phyloP scores from a whole-genome alignment of 1,140 invertebrate genomes.

The Cephus cinctus region DNA sequence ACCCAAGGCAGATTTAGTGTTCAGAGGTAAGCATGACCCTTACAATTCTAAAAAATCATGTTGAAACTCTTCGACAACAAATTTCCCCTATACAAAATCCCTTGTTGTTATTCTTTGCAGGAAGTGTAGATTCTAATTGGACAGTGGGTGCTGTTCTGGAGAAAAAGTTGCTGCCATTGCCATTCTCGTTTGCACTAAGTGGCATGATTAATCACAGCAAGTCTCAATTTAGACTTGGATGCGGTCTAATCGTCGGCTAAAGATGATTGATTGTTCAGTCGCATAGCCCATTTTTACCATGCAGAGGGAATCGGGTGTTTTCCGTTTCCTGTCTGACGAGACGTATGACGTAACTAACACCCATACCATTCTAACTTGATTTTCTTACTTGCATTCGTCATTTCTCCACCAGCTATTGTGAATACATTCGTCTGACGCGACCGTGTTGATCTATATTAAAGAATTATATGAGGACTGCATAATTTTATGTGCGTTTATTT shows the following conservation, averaged over 20 bases:
- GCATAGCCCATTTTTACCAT: conserved; percentile 7
- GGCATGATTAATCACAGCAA: conserved; percentile 91
- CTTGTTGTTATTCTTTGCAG: conserved; percentile 54
- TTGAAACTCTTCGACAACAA: conserved; percentile 2
- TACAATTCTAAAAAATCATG: too few relatives aligned
- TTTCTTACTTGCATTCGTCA: conserved; percentile 11
- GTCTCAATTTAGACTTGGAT: conserved; percentile 83
- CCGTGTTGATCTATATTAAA: conserved; percentile 30
- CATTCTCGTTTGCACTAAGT: conserved; percentile 91
- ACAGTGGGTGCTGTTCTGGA: conserved; percentile 91
- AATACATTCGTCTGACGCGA: conserved; percentile 15
- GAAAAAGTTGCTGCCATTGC: conserved; percentile 88
- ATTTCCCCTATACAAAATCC: background rate
- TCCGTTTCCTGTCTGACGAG: conserved; percentile 3
- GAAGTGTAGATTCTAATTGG: conserved; percentile 94
- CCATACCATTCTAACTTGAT: conserved; percentile 8
- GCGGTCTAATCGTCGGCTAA: conserved; percentile 85
- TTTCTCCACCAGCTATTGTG: conserved; percentile 11
- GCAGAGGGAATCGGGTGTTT: conserved; percentile 12
- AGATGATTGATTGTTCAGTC: conserved; percentile 10
- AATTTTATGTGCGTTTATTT: too few relatives aligned
- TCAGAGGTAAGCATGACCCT: conserved; percentile 73
- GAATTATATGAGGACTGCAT: conserved; percentile 12
- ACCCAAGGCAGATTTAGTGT: conserved; percentile 91
- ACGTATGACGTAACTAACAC: background rate